These are phyloP conservation scores for Busseola fusca DNA, from an alignment of 2,888 invertebrate genomes.

Conservation along the genomic window DNA sequence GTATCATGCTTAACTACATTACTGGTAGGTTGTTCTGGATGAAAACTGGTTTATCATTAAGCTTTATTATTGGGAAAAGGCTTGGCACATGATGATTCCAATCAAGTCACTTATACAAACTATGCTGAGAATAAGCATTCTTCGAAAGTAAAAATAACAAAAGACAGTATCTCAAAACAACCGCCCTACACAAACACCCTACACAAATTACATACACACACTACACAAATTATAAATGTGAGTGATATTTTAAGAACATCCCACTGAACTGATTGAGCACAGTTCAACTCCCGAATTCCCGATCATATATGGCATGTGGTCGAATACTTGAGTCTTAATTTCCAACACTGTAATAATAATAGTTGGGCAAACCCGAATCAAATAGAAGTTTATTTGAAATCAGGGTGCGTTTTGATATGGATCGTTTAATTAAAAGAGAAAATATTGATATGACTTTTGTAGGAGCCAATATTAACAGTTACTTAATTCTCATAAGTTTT, in stretches of 20 bases:
- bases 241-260: background rate
- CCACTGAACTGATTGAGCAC: background rate
- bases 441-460: background rate
- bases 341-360: background rate
- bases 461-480: background rate
- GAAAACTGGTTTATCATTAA: background rate
- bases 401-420: background rate
- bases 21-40: background rate
- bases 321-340: background rate
- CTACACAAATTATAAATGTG: background rate
- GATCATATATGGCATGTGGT: conserved; percentile 2
- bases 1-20: no score
- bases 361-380: background rate
- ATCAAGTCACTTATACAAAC: no score
- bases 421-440: background rate
- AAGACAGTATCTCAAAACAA: no score
- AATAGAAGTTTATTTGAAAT: background rate
- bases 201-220: no score
- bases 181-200: no score
- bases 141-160: no score
- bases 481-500: background rate
- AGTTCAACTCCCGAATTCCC: background rate
- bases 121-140: no score
- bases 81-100: no score
- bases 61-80: background rate